A percentile compares a stretch with the other conserved stretches of the same genome.
Evolutionary conservation across 2,888 invertebrate genomes (phyloP).

Genomic region (Eurytoma adleriae): DNA sequence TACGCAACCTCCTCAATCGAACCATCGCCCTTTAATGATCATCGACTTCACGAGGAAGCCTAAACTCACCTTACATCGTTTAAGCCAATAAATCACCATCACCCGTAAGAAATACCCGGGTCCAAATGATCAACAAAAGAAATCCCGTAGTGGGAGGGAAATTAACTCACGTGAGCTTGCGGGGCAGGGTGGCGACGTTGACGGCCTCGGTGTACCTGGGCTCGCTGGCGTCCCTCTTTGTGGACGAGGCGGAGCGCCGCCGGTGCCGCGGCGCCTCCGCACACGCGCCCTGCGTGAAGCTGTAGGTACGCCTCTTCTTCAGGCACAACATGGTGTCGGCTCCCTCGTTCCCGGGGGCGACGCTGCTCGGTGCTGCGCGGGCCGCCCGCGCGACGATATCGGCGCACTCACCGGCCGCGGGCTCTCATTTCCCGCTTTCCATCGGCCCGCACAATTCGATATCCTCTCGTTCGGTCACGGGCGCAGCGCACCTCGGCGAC

Average conservation of each 20-base stretch:
- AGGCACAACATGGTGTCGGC: conserved; percentile 66
- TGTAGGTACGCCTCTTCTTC: conserved; percentile 69
- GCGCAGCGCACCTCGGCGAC: not conserved
- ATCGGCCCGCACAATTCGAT: too few species aligned
- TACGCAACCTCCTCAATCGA: too few species aligned
- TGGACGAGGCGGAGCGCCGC: conserved; percentile 17
- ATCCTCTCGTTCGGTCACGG: not conserved
- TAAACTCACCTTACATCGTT: too few species aligned
- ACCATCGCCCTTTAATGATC: too few species aligned
- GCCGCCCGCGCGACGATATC: too few species aligned
- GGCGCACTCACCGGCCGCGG: not conserved
- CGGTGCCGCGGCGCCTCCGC: conserved; percentile 53
- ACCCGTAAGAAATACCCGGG: too few species aligned
- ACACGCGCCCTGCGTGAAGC: conserved; percentile 69
- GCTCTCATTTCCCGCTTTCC: not conserved
- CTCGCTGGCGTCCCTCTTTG: conserved; percentile 22
- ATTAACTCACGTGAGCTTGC: conserved; percentile 67
- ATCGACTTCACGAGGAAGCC: too few species aligned
- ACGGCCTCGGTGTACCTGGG: conserved; percentile 61
- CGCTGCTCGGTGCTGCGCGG: too few species aligned
- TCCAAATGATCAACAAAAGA: not conserved
- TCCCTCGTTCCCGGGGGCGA: not conserved
- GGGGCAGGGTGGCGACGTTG: conserved; percentile 67
- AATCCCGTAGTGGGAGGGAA: not conserved
- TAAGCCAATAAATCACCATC: too few species aligned